phyloP scores from a whole-genome alignment of 2,797 vertebrate species.

The Poeciliopsis turneri region DNA sequence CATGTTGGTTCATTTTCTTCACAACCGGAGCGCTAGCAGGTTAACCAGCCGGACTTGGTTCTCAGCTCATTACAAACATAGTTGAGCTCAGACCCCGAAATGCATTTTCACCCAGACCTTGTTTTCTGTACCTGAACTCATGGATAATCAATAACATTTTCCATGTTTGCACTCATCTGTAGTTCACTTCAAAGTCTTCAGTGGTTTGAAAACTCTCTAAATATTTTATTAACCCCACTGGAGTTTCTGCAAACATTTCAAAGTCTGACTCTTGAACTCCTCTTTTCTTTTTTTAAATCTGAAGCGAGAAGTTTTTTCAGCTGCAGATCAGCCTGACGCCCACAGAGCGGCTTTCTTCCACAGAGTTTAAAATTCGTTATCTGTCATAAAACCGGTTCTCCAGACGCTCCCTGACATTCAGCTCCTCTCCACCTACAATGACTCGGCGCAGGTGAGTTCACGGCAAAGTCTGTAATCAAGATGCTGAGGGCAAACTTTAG shows the following conservation, averaged over 20 bases:
- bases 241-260: not conserved
- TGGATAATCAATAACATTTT: not conserved
- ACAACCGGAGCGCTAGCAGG: not conserved
- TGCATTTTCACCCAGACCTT: not conserved
- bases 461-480: constrained; percentile 15
- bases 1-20: not conserved
- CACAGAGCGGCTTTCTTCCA: constrained; percentile 27
- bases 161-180: not conserved
- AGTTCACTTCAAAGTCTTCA: not conserved
- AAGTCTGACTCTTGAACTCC: not conserved
- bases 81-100: not conserved
- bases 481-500: not conserved
- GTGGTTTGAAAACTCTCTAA: not conserved
- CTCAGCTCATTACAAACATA: not conserved
- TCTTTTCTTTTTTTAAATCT: not conserved
- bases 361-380: constrained; percentile 40
- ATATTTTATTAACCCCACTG: not conserved
- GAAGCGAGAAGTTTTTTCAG: not conserved
- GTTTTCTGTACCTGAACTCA: not conserved
- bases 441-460: not conserved
- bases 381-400: constrained; percentile 43
- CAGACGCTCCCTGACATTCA: constrained; percentile 26
- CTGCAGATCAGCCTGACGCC: constrained; percentile 29
- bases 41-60: not conserved
- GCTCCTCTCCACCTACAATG: not conserved